A percentile compares a stretch with the other conserved stretches of the same genome.
Conservation (phyloP, 2,888 invertebrate species). For the Plutella xylostella region DNA sequence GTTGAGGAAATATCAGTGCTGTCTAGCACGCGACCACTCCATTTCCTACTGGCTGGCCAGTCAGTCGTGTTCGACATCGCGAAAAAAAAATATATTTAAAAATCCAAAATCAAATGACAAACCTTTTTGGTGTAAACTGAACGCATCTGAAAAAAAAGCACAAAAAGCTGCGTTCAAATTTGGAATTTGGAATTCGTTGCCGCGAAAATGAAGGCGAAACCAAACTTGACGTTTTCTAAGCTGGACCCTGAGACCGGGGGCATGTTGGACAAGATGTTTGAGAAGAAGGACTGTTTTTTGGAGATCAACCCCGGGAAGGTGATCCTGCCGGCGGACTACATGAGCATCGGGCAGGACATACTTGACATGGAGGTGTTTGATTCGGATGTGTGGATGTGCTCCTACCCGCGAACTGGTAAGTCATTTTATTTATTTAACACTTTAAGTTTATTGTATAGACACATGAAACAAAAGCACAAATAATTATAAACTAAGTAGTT, state of each 20-base stretch:
- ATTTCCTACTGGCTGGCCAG: slow-evolving; percentile 27
- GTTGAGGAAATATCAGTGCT: slow-evolving; percentile 29
- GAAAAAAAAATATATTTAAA: too few relatives aligned
- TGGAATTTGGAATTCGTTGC: too few relatives aligned
- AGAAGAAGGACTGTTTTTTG: slow-evolving; percentile 75
- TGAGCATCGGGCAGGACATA: slow-evolving; percentile 76
- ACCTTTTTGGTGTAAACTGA: neutral
- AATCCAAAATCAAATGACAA: slow-evolving; percentile 4
- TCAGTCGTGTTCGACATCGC: slow-evolving; percentile 18
- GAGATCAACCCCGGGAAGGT: slow-evolving; percentile 79
- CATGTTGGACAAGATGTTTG: slow-evolving; percentile 76
- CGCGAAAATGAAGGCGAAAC: slow-evolving; percentile 50
- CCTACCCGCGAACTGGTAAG: slow-evolving; percentile 90
- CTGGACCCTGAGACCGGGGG: slow-evolving; percentile 70
- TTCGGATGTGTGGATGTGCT: slow-evolving; percentile 88
- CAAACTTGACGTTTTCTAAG: slow-evolving; percentile 65
- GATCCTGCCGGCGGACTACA: slow-evolving; percentile 77
- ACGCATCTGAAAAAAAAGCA: too few relatives aligned
- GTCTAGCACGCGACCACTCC: slow-evolving; percentile 38
- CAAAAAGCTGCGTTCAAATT: too few relatives aligned
- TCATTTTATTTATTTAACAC: too few relatives aligned
- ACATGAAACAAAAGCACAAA: too few relatives aligned
- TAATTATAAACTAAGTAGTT: too few relatives aligned
- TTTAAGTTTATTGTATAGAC: too few relatives aligned
- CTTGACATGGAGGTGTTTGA: slow-evolving; percentile 77